phyloP scores from a whole-genome alignment of 2,113 vertebrate species.

The Rhadina sibilatrix region DNA sequence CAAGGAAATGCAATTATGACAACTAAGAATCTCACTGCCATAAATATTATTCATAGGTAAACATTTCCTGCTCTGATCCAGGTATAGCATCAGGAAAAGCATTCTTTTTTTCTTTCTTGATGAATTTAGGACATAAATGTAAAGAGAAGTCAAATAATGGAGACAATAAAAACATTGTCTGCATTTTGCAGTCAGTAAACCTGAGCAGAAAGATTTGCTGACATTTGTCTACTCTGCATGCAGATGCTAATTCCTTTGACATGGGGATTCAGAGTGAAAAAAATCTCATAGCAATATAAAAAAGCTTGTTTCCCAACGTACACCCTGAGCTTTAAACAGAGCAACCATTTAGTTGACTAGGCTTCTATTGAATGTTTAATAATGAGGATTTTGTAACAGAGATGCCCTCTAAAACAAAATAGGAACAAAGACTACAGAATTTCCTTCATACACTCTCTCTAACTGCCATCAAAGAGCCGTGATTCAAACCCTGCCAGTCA shows the following conservation, averaged over 20 bases:
- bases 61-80: not conserved
- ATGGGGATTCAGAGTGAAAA: not conserved
- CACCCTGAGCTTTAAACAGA: not conserved
- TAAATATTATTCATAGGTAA: not conserved
- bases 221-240: not conserved
- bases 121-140: not conserved
- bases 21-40: not conserved
- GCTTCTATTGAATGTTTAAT: not conserved
- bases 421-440: conserved; percentile 19
- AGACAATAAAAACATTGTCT: not conserved
- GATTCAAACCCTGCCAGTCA: conserved; percentile 49
- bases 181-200: not conserved
- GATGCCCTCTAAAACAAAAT: not conserved
- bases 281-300: not conserved
- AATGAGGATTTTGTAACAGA: conserved; percentile 14
- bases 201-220: not conserved
- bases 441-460: not conserved
- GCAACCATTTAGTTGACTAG: not conserved
- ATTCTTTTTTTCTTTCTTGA: not conserved
- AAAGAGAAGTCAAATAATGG: not conserved
- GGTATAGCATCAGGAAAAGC: not conserved
- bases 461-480: not conserved
- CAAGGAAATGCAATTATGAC: not conserved
- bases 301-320: not conserved
- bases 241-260: not conserved